Base-by-base conservation (phyloP, 92 coral and sea anemone genomes). In the Paramuricea clavata region DNA sequence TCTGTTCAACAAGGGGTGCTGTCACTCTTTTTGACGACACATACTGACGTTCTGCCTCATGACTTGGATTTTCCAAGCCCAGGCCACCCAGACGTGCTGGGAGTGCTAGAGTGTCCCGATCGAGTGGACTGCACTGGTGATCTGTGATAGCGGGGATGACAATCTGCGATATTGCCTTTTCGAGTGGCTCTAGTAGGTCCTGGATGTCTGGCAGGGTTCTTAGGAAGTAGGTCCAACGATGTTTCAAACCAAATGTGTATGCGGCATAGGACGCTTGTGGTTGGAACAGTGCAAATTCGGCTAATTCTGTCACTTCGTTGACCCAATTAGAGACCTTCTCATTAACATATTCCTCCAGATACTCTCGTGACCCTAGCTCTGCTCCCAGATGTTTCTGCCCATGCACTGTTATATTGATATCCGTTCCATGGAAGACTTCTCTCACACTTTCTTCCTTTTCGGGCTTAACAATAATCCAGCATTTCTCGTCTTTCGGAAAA, bases 71-170 rank as follows among this genome's bases (percentile, higher is more conserved):
- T 43, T 11, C 41, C 41, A 43, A 6, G 33, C 17, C 81, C 6
- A 76, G 65, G 22, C 81, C 81, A 12, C 81, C 81, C 64, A 76
- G 13, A 25, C 61, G 81, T 30, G 27, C 81, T 49, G 81, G 81
- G 3, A 76, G 39, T 21, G 64, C 81, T 12, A 76, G 64, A 27
- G 25, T 5, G 41, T 76, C 42, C 22, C 81, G 17, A 7, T 76
- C 64, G 26, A 21, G 23, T 32, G 22, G 61, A 47, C 26, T 89
- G 61, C 89, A 86, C 23, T 15, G 30, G 71, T 81, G 93, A 16
- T 82, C 94, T 59, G 89, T 88, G 49, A 91, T 77, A 12, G 92
- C 34, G 13, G 94, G 92, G 43, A 92, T 92, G 6, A 89, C 83
- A 32, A 35, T 49, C n/a, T 92, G 64, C 1, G 77, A 65, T 13